These are phyloP conservation scores for Centrocercus urophasianus DNA, from an alignment of 2,113 vertebrate species.

Conservation along the genomic window DNA sequence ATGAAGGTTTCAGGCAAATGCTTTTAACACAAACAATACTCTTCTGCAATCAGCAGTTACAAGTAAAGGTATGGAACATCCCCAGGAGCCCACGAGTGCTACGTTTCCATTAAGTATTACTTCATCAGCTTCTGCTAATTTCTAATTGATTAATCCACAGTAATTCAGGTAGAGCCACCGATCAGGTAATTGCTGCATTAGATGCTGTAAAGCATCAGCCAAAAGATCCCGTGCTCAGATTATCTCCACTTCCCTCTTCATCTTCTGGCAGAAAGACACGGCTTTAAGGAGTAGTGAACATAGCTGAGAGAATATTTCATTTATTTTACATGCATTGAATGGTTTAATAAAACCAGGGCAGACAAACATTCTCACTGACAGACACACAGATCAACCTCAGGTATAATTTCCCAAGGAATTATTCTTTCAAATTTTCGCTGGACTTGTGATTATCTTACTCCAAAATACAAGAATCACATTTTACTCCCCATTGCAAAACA, in stretches of 20 bases:
- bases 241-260: background rate
- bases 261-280: background rate
- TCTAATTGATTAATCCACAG: background rate
- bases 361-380: background rate
- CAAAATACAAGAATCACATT: background rate
- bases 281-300: background rate
- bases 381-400: background rate
- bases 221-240: background rate
- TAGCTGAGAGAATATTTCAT: background rate
- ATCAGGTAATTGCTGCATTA: background rate
- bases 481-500: background rate
- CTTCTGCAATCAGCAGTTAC: background rate
- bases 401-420: background rate
- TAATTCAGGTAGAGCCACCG: background rate
- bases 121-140: background rate
- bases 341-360: background rate
- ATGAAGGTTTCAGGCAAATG: background rate
- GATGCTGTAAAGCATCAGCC: background rate
- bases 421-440: background rate
- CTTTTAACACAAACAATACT: constrained; percentile 1
- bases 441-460: background rate
- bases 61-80: constrained; percentile 13
- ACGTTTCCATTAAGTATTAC: background rate
- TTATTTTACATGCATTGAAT: background rate
- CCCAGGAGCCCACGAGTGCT: background rate